Conservation (phyloP, 2,797 vertebrate genomes). For the Heliangelus exortis region DNA sequence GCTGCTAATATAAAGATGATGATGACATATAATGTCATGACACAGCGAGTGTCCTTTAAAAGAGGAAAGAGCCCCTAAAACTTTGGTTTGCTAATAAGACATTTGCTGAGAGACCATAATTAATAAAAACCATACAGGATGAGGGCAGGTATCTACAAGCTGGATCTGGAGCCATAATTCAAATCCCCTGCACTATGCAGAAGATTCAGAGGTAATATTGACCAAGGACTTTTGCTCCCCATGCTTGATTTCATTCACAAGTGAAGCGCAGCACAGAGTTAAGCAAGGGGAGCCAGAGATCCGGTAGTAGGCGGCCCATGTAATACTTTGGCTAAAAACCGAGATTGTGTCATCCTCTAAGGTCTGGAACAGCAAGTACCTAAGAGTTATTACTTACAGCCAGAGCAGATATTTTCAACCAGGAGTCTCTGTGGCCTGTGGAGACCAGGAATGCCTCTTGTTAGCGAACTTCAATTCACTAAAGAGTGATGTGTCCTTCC, state of each 20-base stretch:
- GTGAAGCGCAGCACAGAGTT: conserved; percentile 6
- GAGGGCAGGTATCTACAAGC: conserved; percentile 4
- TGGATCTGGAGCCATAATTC: background rate
- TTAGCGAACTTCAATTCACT: background rate
- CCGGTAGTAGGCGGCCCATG: background rate
- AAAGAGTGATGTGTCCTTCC: background rate
- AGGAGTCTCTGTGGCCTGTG: background rate
- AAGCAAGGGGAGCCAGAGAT: background rate
- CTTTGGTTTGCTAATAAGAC: background rate
- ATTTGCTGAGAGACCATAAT: background rate
- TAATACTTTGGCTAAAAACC: conserved; percentile 12
- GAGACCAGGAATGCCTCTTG: background rate
- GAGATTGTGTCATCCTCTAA: background rate
- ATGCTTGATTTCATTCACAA: conserved; percentile 26
- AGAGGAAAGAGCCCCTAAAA: background rate
- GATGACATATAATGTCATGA: background rate
- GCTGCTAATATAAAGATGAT: background rate
- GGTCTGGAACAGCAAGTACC: background rate
- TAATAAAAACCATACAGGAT: background rate
- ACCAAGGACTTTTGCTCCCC: background rate
- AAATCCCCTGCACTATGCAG: background rate
- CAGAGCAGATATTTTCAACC: background rate
- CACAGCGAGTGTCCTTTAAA: background rate
- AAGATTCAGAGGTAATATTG: background rate
- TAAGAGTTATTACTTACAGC: background rate